Percentiles rank a stretch among this genome's conserved stretches.
Conservation (phyloP, 2,797 vertebrate genomes). For the Threskiornis aethiopicus region DNA sequence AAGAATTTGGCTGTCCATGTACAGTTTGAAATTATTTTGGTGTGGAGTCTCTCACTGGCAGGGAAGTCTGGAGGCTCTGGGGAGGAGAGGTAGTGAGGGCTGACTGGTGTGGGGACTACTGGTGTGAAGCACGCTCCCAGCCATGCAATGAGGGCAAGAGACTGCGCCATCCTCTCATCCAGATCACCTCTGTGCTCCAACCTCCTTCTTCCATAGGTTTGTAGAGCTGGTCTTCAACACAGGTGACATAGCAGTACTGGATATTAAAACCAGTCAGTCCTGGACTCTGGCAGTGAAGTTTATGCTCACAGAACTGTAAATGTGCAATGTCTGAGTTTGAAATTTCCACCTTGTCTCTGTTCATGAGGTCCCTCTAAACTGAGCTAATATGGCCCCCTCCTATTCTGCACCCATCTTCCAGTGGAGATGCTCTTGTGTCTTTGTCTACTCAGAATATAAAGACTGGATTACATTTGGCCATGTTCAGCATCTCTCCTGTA, state of each 20-base stretch:
- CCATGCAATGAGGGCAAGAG: neutral
- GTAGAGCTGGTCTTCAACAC: neutral
- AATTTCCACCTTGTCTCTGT: neutral
- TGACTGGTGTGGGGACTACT: neutral
- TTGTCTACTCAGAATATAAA: neutral
- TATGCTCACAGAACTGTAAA: rapidly evolving
- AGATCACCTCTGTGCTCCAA: neutral
- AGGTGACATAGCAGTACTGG: neutral
- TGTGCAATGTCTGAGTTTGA: neutral
- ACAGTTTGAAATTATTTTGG: neutral
- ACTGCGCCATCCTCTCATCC: neutral
- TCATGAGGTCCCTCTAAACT: neutral
- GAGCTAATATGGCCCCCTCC: neutral
- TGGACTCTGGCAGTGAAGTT: neutral
- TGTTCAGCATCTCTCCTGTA: neutral
- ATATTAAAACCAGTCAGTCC: neutral
- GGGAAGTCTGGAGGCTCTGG: neutral
- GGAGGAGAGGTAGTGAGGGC: neutral
- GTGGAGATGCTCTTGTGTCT: neutral
- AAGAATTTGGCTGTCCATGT: neutral
- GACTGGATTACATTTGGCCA: neutral
- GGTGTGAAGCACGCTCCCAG: neutral
- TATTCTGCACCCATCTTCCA: neutral
- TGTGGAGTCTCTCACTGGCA: neutral
- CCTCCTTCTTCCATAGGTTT: rapidly evolving